A percentile compares a stretch with the other conserved stretches of the same genome.
Conservation (phyloP, 1,140 invertebrate genomes). For the Bombus confusus region DNA sequence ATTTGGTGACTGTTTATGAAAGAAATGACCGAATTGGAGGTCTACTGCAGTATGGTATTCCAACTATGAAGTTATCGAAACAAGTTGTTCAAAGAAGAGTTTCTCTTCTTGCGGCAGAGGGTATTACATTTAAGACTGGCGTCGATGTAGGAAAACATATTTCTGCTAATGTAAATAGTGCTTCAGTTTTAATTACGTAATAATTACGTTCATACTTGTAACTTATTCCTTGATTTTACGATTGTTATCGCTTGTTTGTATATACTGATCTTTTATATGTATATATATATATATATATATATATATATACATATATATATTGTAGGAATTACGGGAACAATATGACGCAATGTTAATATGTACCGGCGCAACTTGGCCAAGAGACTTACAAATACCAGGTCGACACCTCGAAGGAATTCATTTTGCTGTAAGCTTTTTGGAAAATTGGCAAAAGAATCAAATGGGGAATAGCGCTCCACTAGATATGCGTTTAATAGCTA, state of each 20-base stretch:
- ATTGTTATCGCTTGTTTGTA: neutral
- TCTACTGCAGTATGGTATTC: slow-evolving; percentile 98
- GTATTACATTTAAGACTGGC: slow-evolving; percentile 95
- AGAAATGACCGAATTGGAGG: slow-evolving; percentile 97
- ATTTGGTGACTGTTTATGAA: slow-evolving; percentile 97
- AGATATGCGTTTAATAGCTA: slow-evolving; percentile 87
- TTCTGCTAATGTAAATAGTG: slow-evolving; percentile 85
- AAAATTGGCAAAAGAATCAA: slow-evolving; percentile 98
- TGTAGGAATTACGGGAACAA: slow-evolving; percentile 85
- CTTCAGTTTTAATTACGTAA: slow-evolving; percentile 70
- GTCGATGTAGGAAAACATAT: slow-evolving; percentile 96
- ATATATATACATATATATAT: neutral
- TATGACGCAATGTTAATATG: slow-evolving; percentile 95
- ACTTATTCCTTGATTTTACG: neutral
- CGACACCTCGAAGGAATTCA: slow-evolving; percentile 95
- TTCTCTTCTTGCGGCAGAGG: slow-evolving; percentile 94
- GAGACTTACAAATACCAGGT: slow-evolving; percentile 94
- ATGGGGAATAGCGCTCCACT: slow-evolving; percentile 84
- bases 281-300: neutral
- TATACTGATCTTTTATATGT: neutral
- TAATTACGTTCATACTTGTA: neutral
- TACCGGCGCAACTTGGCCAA: slow-evolving; percentile 97
- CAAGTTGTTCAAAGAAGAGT: slow-evolving; percentile 95
- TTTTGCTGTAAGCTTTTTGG: slow-evolving; percentile 98
- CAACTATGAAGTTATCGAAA: slow-evolving; percentile 98